These are phyloP conservation scores for Erythrocercus mccallii DNA, from an alignment of 2,113 vertebrate species.

Conservation along the genomic window DNA sequence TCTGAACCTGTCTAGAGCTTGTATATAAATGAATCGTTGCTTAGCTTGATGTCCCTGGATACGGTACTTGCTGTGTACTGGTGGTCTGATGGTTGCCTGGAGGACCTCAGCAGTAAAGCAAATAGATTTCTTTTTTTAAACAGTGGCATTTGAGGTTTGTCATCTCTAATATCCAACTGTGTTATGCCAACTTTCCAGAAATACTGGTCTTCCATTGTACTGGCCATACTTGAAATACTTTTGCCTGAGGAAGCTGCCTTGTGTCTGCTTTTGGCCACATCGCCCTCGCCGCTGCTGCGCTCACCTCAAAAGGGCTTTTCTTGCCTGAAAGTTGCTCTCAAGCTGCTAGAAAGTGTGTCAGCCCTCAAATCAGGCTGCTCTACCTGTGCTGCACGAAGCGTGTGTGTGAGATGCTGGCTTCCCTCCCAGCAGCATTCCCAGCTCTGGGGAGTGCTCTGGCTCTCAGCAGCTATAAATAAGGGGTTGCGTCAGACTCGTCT, in stretches of 20 bases:
- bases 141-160: conserved; percentile 36
- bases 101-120: conserved; percentile 13
- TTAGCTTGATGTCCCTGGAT: not conserved
- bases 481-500: conserved; percentile 19
- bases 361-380: not conserved
- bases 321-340: not conserved
- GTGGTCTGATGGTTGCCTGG: conserved; percentile 47
- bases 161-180: conserved; percentile 18
- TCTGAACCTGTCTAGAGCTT: not conserved
- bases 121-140: conserved; percentile 46
- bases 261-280: not conserved
- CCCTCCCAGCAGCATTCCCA: not conserved
- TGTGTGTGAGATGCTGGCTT: not conserved
- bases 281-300: fast-evolving
- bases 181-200: conserved; percentile 58
- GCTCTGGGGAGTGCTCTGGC: not conserved
- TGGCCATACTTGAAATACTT: conserved; percentile 31
- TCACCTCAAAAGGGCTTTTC: not conserved
- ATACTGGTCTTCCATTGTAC: conserved; percentile 34
- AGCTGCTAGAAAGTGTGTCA: not conserved
- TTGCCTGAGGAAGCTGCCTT: not conserved
- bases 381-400: not conserved
- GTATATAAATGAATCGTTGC: not conserved
- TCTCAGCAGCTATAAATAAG: conserved; percentile 37
- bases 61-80: not conserved